Evolutionary conservation across 2,113 vertebrate genomes (phyloP), one percentile per base, ranked within the genome.

Genomic region (Solea solea): DNA sequence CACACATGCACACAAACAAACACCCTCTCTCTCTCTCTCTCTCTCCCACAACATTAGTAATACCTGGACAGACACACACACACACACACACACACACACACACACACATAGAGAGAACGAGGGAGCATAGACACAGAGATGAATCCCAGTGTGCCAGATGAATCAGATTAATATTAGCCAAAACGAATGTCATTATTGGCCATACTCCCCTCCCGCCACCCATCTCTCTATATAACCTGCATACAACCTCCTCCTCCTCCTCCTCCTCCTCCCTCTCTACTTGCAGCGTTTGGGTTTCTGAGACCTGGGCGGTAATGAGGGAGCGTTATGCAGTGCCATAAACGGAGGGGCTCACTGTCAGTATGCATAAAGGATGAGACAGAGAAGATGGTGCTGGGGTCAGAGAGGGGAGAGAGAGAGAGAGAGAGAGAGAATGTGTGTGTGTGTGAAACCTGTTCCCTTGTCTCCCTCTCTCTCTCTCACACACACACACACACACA

Each of bases 281-380:
- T 92, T 89, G 92, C 94, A 83, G 94, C 86, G 89, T 94, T 94
- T 93, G 90, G 93, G 91, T 94, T 95, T 94, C 91, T 74, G 86
- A 95, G 94, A 94, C 92, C 92, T 90, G 92, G 93, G 92, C 73
- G 95, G 95, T 97, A 98, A 98, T 97, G 95, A 98, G 95, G 94
- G 92, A 92, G 92, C 91, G 94, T 95, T 96, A 98, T 97, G 95
- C 96, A 93, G 95, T 90, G 93, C 94, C 95, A 96, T 96, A 96
- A 92, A 97, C 94, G 64, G 85, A 92, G 95, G 94, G 93, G 94
- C 94, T 94, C 93, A 93, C 94, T 96, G 95, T 96, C 95, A 96
- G 94, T 91, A 93, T 96, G 96, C 94, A 95, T 97, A 94, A 94
- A 93, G 95, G 95, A 96, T 96, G 94, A 96, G 95, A 95, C 93